Conservation (phyloP, 1,140 invertebrate species). For the Drosophila fuyamai region DNA sequence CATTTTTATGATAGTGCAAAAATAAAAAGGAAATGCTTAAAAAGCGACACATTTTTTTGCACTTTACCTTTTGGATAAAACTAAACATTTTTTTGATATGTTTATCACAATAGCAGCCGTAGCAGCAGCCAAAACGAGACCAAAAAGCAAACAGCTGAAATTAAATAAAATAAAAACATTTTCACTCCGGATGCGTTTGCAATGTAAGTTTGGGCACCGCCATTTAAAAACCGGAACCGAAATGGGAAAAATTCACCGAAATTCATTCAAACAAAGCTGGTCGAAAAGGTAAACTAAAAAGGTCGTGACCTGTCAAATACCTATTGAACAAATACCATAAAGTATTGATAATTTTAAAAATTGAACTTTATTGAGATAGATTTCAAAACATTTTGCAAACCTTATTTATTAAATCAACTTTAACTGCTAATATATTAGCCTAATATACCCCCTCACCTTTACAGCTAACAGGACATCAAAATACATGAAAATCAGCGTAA, state of each 20-base stretch:
- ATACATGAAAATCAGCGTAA: no score
- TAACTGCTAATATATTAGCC: no score
- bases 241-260: constrained; percentile 13
- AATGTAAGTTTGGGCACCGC: constrained; percentile 39
- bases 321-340: background rate
- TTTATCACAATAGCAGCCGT: constrained; percentile 37
- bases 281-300: background rate
- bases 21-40: constrained; percentile 9
- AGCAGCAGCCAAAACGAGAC: constrained; percentile 10
- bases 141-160: constrained; percentile 19
- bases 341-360: background rate
- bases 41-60: constrained; percentile 29
- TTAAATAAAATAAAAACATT: constrained; percentile 35
- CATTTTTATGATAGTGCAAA: constrained; percentile 45
- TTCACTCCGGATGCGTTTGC: constrained; percentile 42
- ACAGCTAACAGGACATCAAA: no score
- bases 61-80: constrained; percentile 29
- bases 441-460: no score
- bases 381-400: no score
- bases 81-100: constrained; percentile 49
- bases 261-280: background rate
- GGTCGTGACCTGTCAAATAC: background rate
- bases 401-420: no score
- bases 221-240: constrained; percentile 48
- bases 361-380: no score